Conservation (phyloP, 2,113 vertebrate species). For the Myotis brandtii region DNA sequence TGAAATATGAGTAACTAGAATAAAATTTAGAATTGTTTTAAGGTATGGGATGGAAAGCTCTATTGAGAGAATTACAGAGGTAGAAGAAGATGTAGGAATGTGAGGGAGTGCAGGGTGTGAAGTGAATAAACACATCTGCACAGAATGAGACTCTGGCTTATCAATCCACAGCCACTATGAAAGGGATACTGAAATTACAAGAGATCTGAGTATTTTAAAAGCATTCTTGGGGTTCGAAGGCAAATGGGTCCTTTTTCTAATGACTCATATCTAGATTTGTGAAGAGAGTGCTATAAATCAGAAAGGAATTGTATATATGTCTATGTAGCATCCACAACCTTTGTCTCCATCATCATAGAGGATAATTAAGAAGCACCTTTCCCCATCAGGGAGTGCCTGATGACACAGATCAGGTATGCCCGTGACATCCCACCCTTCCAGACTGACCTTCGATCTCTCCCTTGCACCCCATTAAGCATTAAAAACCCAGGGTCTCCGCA, state of each 20-base stretch:
- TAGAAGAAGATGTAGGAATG: not conserved
- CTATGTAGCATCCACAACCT: not conserved
- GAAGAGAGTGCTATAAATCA: not conserved
- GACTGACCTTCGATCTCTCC: not conserved
- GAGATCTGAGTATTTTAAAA: not conserved
- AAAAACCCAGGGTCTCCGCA: not conserved
- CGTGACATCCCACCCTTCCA: not conserved
- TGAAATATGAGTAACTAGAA: constrained; percentile 10
- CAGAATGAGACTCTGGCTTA: not conserved
- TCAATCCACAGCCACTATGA: not conserved
- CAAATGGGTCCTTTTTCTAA: not conserved
- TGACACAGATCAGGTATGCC: not conserved
- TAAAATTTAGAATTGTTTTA: constrained; percentile 30
- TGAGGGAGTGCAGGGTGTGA: not conserved
- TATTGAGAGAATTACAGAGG: not conserved
- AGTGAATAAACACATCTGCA: not conserved
- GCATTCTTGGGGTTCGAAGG: not conserved
- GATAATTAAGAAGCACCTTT: not conserved
- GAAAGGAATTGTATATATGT: not conserved
- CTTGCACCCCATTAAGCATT: not conserved
- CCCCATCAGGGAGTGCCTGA: not conserved
- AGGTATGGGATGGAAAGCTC: not conserved
- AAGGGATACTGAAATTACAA: not conserved
- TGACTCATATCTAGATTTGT: not conserved
- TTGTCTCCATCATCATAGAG: not conserved